Evolutionary conservation across 2,888 invertebrate genomes (phyloP), one percentile per base, ranked within the genome.

Genomic region (Agrotis puta): DNA sequence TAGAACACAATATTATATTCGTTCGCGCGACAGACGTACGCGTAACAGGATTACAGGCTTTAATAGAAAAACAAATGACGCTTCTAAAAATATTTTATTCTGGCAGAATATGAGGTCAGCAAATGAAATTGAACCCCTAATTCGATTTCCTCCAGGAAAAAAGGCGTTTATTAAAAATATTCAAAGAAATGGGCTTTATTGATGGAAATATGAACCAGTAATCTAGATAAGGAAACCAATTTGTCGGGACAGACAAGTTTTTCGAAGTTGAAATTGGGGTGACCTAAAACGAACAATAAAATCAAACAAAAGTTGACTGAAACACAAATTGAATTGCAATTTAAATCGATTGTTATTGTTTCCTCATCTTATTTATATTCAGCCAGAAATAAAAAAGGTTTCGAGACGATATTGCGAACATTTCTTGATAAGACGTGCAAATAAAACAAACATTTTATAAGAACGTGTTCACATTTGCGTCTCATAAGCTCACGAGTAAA

Each of bases 391-490:
- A 59, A 22, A 50, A 43, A 43, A 61, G 24, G 33, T 66, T 64
- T 68, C 54, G 18, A 67, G 27, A 39, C 45, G 22, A 54, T 51
- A 48, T 73, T 57, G 39, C 57, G 22, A 58, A 61, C 48, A 70
- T 73, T 71, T 22, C n/a, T 67, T 63, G 83, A 74, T 79, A 77
- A 74, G 51, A 58, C 47, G 39, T 51, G 20, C 54, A 65, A 76
- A 85, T 78, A 80, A 84, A 74, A 70, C 20, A 70, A 66, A 62
- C 70, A 45, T 62, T 85, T 79, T 77, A 78, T 80, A 77, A 73
- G 66, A 64, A 47, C 58, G 45, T 54, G 78, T 64, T 53, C 74
- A 80, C 78, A 70, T 82, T 81, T 22, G 61, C 53, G 61, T 67
- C 72, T 64, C 47, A 45, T 70, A 73, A 59, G 70, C 64, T 74